Evolutionary conservation across 2,888 invertebrate genomes (phyloP).

Genomic region (Cartodere bifasciata): DNA sequence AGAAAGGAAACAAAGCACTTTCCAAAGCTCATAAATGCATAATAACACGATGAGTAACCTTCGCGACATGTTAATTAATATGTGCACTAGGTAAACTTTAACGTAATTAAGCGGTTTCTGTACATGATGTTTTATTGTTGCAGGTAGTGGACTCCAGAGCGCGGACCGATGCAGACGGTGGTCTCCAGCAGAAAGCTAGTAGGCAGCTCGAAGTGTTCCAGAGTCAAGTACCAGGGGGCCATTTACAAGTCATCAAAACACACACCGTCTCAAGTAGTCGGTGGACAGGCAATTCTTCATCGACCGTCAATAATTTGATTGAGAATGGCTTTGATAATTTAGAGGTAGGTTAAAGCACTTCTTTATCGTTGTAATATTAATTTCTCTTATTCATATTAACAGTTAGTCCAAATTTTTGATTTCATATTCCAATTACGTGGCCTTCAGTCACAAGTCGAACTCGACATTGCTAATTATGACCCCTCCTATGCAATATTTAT

Average conservation of each 20-base stretch:
- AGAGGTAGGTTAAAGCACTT: slow-evolving; percentile 27
- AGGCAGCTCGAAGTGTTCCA: slow-evolving; percentile 56
- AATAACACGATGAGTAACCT: slow-evolving; percentile 21
- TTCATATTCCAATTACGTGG: too few relatives aligned
- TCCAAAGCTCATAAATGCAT: slow-evolving; percentile 13
- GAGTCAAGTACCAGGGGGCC: slow-evolving; percentile 53
- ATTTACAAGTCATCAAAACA: slow-evolving; percentile 59
- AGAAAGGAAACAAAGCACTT: too few relatives aligned
- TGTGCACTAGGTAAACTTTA: slow-evolving; percentile 8
- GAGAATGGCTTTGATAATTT: slow-evolving; percentile 29
- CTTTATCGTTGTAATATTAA: too few relatives aligned
- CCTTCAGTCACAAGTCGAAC: too few relatives aligned
- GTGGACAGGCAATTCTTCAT: slow-evolving; percentile 25
- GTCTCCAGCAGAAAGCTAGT: slow-evolving; percentile 39
- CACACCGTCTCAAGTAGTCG: slow-evolving; percentile 33
- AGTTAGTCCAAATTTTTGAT: too few relatives aligned
- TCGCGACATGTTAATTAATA: slow-evolving; percentile 21
- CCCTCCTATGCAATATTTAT: too few relatives aligned
- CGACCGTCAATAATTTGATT: slow-evolving; percentile 3
- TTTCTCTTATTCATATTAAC: too few relatives aligned
- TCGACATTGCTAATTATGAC: too few relatives aligned
- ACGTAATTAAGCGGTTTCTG: too few relatives aligned
- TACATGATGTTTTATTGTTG: slow-evolving; percentile 15
- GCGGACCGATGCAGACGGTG: slow-evolving; percentile 39
- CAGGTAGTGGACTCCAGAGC: slow-evolving; percentile 43